phyloP scores from a whole-genome alignment of 1,140 invertebrate species.

The Oscheius sp. region DNA sequence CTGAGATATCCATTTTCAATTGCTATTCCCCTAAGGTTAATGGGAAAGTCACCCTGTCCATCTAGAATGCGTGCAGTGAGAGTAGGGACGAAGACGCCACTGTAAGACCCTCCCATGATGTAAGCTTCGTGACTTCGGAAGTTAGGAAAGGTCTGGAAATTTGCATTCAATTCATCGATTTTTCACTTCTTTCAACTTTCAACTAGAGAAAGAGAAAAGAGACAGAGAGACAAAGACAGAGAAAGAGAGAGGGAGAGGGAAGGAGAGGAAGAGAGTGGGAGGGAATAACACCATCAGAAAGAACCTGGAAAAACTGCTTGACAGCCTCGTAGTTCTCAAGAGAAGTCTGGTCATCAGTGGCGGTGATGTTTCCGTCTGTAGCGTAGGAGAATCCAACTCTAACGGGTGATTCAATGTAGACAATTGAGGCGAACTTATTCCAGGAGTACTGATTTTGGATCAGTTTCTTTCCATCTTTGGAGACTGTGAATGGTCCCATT shows the following conservation, averaged over 20 bases:
- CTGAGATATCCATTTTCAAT: constrained; percentile 61
- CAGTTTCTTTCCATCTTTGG: constrained; percentile 61
- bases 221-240: too few species aligned
- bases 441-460: constrained; percentile 63
- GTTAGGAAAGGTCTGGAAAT: constrained; percentile 62
- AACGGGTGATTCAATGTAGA: constrained; percentile 67
- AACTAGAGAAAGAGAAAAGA: too few species aligned
- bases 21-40: constrained; percentile 60
- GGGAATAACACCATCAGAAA: too few species aligned
- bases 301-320: constrained; percentile 65
- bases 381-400: constrained; percentile 68
- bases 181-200: too few species aligned
- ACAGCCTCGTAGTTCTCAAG: constrained; percentile 65
- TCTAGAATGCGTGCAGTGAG: constrained; percentile 64
- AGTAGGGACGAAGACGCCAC: constrained; percentile 65
- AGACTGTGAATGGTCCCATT: constrained; percentile 66
- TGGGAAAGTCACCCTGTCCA: constrained; percentile 56
- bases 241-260: too few species aligned
- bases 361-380: constrained; percentile 63
- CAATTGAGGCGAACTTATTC: constrained; percentile 75
- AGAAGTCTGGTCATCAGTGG: constrained; percentile 65
- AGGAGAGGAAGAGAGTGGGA: too few species aligned
- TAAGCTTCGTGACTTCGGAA: constrained; percentile 63
- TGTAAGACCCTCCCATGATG: constrained; percentile 65
- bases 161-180: too few species aligned